Evolutionary conservation across 2,113 vertebrate species (phyloP).

Genomic region (Camelus bactrianus): DNA sequence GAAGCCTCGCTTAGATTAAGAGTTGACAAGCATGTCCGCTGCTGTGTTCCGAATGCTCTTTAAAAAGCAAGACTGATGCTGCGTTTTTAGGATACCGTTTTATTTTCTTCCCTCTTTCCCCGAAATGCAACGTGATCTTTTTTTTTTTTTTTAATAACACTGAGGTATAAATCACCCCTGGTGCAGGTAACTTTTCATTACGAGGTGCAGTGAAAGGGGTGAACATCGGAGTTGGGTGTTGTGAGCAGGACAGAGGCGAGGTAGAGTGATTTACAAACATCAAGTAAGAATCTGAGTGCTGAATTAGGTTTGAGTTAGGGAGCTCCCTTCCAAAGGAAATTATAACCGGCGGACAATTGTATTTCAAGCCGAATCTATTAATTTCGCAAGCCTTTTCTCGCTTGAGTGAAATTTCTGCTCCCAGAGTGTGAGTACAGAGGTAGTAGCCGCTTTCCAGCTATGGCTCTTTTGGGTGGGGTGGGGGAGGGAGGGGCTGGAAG

Average conservation of each 20-base stretch:
- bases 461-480: neutral
- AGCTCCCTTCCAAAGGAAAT: constrained; percentile 78
- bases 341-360: constrained; percentile 53
- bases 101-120: neutral
- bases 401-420: constrained; percentile 51
- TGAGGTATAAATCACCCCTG: neutral
- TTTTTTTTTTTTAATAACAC: neutral
- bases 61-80: neutral
- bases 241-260: neutral
- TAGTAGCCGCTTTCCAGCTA: neutral
- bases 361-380: constrained; percentile 68
- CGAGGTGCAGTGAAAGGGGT: neutral
- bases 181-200: constrained; percentile 37
- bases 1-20: neutral
- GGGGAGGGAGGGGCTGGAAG: neutral
- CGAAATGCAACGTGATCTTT: constrained; percentile 42
- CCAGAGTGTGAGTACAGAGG: neutral
- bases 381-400: constrained; percentile 56
- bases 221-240: neutral
- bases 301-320: constrained; percentile 73
- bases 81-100: neutral
- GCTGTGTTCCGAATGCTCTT: neutral
- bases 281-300: constrained; percentile 73
- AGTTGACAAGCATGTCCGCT: neutral
- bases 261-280: constrained; percentile 73